phyloP scores from a whole-genome alignment of 1,140 invertebrate genomes.

The Ruditapes philippinarum region DNA sequence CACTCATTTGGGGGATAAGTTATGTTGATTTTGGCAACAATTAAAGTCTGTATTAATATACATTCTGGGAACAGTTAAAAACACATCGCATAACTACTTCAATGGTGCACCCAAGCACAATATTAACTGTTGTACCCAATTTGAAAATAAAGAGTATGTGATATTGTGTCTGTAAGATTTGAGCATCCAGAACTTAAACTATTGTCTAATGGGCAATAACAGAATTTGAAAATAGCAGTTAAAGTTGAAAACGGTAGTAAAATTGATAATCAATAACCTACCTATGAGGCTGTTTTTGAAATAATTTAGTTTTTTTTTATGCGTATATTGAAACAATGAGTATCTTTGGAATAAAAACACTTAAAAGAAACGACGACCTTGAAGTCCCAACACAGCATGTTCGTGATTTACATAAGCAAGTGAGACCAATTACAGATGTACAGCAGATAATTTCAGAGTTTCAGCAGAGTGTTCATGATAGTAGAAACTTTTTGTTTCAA shows the following conservation, averaged over 20 bases:
- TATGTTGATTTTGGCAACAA: conserved; percentile 6
- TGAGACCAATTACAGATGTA: too few relatives aligned
- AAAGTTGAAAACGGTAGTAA: not conserved
- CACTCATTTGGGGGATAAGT: not conserved
- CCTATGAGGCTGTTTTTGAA: too few relatives aligned
- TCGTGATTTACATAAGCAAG: too few relatives aligned
- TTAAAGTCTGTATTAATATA: conserved; percentile 17
- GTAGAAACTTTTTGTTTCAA: too few relatives aligned
- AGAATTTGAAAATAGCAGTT: not conserved
- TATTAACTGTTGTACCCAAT: not conserved
- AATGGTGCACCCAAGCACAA: not conserved
- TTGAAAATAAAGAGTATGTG: not conserved
- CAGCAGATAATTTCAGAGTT: too few relatives aligned
- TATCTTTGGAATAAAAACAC: too few relatives aligned
- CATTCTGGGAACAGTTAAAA: conserved; percentile 36
- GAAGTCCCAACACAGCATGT: too few relatives aligned
- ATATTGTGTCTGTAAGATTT: not conserved
- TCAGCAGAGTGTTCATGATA: too few relatives aligned
- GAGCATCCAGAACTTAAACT: not conserved
- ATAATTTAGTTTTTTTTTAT: too few relatives aligned
- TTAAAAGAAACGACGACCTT: too few relatives aligned
- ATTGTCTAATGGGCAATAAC: too few relatives aligned
- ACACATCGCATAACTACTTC: conserved; percentile 31
- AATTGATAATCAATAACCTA: conserved; percentile 9
- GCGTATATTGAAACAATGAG: too few relatives aligned